Evolutionary conservation across 37 sponge, comb jelly and placozoan species (phyloP).

Genomic region (Spongia lamella): DNA sequence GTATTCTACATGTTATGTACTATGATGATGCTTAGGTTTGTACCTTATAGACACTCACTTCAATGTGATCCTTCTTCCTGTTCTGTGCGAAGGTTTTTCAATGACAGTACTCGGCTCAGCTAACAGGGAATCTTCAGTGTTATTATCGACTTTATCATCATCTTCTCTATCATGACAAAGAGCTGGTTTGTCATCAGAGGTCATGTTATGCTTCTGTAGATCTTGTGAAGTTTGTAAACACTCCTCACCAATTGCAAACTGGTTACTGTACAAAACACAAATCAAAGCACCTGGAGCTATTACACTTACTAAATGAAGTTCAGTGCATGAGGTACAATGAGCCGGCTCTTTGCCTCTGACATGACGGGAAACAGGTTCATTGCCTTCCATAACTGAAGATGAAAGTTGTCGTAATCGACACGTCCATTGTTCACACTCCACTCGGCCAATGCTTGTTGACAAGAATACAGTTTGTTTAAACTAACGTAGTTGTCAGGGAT

Average conservation of each 20-base stretch:
- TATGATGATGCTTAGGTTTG: no score
- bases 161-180: background rate
- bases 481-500: background rate
- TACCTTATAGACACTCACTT: no score
- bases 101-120: background rate
- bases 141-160: background rate
- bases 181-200: background rate
- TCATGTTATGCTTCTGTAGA: background rate
- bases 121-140: background rate
- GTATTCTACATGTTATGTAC: conserved; percentile 65
- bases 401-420: conserved; percentile 72
- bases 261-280: background rate
- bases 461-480: background rate
- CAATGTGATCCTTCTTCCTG: background rate
- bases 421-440: conserved; percentile 43
- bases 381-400: conserved; percentile 71
- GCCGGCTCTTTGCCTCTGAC: conserved; percentile 63
- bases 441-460: background rate
- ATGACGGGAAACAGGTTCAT: conserved; percentile 28
- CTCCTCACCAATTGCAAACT: background rate
- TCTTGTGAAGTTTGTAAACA: background rate
- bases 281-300: no score
- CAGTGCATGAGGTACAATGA: conserved; percentile 69
- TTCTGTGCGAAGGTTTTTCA: background rate
- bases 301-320: conserved; percentile 53